Percentiles rank a stretch among this genome's conserved stretches.
Evolutionary conservation across 2,888 invertebrate genomes (phyloP).

Genomic region (Emmelina monodactyla): DNA sequence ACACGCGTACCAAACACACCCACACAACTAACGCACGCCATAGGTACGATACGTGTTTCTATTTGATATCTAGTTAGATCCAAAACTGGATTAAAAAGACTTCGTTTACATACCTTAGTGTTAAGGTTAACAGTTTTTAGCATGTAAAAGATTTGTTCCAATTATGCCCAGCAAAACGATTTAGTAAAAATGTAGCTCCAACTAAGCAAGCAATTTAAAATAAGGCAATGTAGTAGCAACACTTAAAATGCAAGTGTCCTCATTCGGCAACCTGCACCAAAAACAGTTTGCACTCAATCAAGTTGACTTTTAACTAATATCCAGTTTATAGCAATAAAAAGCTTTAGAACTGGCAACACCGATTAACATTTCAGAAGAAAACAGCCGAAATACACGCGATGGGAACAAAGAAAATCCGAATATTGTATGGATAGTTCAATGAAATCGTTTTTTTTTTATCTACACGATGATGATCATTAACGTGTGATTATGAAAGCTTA

Average conservation of each 20-base stretch:
- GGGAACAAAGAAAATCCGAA: conserved; percentile 44
- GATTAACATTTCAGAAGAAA: conserved; percentile 57
- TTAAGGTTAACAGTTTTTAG: too few relatives aligned
- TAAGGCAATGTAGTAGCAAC: too few relatives aligned
- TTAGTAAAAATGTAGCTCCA: too few relatives aligned
- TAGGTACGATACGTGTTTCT: conserved; percentile 38
- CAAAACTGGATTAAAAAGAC: too few relatives aligned
- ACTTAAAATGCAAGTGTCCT: conserved; percentile 22
- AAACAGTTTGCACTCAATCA: conserved; percentile 14
- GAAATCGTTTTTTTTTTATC: conserved; percentile 46
- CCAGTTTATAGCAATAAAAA: conserved; percentile 41
- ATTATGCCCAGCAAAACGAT: too few relatives aligned
- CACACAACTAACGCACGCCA: too few relatives aligned
- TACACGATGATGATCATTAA: too few relatives aligned
- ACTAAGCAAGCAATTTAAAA: too few relatives aligned
- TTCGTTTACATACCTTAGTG: too few relatives aligned
- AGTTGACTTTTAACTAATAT: conserved; percentile 29
- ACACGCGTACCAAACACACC: conserved; percentile 38
- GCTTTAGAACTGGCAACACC: conserved; percentile 33
- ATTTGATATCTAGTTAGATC: too few relatives aligned
- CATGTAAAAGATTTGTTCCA: too few relatives aligned
- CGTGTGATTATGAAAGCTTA: too few relatives aligned
- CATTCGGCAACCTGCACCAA: conserved; percentile 1
- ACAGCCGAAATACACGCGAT: conserved; percentile 44
- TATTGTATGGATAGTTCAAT: conserved; percentile 35